Percentiles rank a stretch among this genome's conserved stretches.
Conservation (phyloP, 2,113 vertebrate species). For the Anarhynchus alexandrinus region DNA sequence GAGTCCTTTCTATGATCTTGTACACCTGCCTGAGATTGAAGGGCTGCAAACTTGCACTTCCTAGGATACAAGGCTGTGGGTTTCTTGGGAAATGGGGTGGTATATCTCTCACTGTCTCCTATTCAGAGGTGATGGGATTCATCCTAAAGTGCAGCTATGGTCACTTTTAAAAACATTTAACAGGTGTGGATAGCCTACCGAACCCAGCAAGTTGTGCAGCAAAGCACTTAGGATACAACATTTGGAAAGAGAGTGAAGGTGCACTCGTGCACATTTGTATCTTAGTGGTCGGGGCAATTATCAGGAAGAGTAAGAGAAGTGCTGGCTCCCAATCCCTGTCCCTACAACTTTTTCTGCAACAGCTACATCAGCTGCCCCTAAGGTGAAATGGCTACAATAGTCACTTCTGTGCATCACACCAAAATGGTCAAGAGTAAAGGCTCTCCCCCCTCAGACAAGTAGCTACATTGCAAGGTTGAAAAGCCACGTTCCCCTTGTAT, state of each 20-base stretch:
- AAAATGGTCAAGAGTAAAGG: not conserved
- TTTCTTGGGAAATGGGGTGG: not conserved
- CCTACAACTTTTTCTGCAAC: not conserved
- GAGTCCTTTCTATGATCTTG: not conserved
- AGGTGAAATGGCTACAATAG: not conserved
- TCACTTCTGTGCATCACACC: not conserved
- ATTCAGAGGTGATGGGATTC: not conserved
- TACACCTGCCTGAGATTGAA: not conserved
- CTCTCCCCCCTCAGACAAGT: not conserved
- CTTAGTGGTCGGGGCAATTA: rapidly evolving
- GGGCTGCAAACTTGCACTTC: not conserved
- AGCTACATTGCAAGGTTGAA: not conserved
- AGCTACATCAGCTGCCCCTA: not conserved
- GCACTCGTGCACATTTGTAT: not conserved
- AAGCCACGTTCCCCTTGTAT: not conserved
- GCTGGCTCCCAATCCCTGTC: not conserved
- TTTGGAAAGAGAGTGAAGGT: not conserved
- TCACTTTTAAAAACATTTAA: not conserved
- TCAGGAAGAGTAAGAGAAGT: not conserved
- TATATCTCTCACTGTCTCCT: not conserved
- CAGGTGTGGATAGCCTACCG: not conserved
- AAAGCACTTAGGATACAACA: not conserved
- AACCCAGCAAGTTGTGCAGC: not conserved
- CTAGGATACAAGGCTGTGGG: not conserved
- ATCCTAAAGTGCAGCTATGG: not conserved